These are phyloP conservation scores for Urocolius indicus DNA, from an alignment of 2,113 vertebrate species.

Conservation along the genomic window DNA sequence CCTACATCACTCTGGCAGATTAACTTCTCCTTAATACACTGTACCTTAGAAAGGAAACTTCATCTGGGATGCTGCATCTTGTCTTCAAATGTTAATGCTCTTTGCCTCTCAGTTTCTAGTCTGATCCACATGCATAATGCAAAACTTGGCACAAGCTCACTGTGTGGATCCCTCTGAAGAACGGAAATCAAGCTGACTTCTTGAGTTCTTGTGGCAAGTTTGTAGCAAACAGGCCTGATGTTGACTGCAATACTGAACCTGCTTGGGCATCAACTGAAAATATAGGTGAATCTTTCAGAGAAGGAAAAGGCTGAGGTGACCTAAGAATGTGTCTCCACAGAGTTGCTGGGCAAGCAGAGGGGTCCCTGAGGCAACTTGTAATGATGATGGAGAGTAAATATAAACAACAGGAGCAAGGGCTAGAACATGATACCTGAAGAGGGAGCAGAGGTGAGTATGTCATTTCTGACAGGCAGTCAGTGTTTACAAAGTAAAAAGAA, in stretches of 20 bases:
- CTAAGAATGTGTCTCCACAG: background rate
- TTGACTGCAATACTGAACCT: background rate
- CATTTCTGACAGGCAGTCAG: background rate
- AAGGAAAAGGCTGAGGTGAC: background rate
- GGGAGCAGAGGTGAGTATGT: background rate
- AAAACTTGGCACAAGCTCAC: background rate
- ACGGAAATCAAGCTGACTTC: background rate
- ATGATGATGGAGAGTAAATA: background rate
- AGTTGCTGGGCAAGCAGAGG: background rate
- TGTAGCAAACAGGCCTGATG: background rate
- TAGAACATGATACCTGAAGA: background rate
- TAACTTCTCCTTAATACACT: background rate
- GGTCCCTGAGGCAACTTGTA: background rate
- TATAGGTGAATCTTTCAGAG: background rate
- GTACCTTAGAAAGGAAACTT: background rate
- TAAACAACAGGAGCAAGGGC: background rate
- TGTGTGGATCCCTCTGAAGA: background rate
- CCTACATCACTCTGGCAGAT: background rate
- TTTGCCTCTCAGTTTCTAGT: background rate
- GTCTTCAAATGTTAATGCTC: background rate
- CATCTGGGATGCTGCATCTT: background rate
- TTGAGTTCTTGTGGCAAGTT: background rate
- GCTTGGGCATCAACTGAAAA: background rate
- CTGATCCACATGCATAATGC: background rate
- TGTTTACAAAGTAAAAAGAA: background rate